Percentiles rank a stretch among this genome's conserved stretches.
These are phyloP conservation scores for Isurus oxyrinchus DNA, from an alignment of 2,113 vertebrate genomes.

Conservation along the genomic window DNA sequence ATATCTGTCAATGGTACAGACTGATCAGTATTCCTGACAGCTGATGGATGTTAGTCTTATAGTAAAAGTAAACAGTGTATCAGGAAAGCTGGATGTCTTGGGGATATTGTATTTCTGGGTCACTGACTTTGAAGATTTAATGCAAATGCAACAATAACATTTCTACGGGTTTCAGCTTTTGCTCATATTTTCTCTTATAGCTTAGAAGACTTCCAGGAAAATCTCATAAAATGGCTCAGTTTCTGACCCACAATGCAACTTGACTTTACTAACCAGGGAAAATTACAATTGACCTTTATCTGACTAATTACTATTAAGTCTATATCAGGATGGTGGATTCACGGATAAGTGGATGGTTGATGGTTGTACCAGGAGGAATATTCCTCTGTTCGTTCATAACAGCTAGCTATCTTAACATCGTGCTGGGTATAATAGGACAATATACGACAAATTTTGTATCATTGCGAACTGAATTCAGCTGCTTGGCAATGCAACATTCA, in stretches of 20 bases:
- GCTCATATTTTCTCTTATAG: neutral
- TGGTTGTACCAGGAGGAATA: neutral
- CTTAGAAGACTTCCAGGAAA: neutral
- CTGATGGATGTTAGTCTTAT: constrained; percentile 36
- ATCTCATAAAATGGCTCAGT: neutral
- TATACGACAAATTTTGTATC: neutral
- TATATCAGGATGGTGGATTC: neutral
- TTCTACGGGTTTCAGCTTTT: neutral
- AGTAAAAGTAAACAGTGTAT: constrained; percentile 36
- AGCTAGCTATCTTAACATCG: neutral
- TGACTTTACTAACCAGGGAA: neutral
- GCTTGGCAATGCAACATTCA: neutral
- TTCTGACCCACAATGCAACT: neutral
- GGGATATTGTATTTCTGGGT: constrained; percentile 33
- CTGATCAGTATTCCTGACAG: constrained; percentile 36
- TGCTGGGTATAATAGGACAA: neutral
- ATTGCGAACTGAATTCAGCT: neutral
- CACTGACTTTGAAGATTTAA: constrained; percentile 37
- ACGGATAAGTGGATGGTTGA: neutral
- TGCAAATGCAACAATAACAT: constrained; percentile 36
- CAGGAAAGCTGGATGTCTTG: constrained; percentile 32
- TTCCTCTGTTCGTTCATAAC: neutral
- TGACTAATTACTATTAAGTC: neutral
- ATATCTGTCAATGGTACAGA: constrained; percentile 30
- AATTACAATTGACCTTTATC: neutral